These are phyloP conservation scores for Verasper variegatus DNA, from an alignment of 2,113 vertebrate genomes.

Conservation along the genomic window DNA sequence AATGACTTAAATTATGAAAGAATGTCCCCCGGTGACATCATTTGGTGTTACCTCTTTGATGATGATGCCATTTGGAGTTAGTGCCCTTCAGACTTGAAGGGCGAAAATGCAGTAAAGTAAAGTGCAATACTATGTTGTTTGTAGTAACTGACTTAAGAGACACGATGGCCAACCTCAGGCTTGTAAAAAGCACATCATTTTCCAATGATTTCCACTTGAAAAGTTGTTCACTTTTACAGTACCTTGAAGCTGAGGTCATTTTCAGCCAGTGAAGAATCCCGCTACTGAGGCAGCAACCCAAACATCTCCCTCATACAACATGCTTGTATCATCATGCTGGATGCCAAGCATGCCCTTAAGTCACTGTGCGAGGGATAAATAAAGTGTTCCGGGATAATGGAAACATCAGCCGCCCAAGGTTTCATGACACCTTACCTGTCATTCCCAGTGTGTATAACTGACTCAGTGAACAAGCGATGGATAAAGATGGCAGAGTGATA, in stretches of 20 bases:
- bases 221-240: constrained; percentile 24
- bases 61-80: too few relatives aligned
- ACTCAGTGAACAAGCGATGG: constrained; percentile 17
- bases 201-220: not conserved
- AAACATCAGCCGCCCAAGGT: constrained; percentile 9
- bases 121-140: too few relatives aligned
- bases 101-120: too few relatives aligned
- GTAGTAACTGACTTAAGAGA: not conserved
- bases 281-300: not conserved
- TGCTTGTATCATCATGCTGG: constrained; percentile 39
- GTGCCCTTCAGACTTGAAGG: too few relatives aligned
- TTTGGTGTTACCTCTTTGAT: not conserved
- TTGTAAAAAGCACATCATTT: not conserved
- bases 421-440: constrained; percentile 58
- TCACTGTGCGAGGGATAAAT: not conserved
- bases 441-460: not conserved
- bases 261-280: constrained; percentile 23
- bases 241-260: constrained; percentile 48
- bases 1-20: too few relatives aligned
- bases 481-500: constrained; percentile 27
- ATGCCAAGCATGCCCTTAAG: constrained; percentile 33
- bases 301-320: constrained; percentile 33
- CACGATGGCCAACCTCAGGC: not conserved
- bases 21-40: not conserved
- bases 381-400: not conserved